Base-by-base conservation (phyloP, 2,888 invertebrate species). In the Leucania comma region DNA sequence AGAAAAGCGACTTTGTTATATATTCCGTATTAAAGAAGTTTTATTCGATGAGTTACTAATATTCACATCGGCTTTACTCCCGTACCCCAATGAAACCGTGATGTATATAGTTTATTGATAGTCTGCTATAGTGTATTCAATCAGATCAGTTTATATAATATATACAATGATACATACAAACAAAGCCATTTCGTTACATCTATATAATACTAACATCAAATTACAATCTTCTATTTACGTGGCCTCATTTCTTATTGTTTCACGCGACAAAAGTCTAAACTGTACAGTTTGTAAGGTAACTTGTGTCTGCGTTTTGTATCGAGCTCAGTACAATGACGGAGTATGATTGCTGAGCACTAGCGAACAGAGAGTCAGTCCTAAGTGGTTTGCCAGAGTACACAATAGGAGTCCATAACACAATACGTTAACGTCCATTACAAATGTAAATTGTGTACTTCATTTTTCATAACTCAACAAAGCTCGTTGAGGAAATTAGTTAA, bases 331-430 rank as follows among this genome's bases (percentile, higher is more conserved):
- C 35, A 66, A 20, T 20, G 24, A 54, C 35, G 8, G 58, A 72
- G 53, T 54, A 76, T 63, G 42, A 76, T 76, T 72, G 20, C 50
- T 4, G 17, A 54, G 2, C 26, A 51, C 50, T 46, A 50, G 2
- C 8, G 4, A 29, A n/a, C 26, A 42, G 20, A 32, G 10, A 48
- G 3, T 2, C 35, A 56, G 63, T 60, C 24, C 35, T 22, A 10
- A 53, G 38, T 51, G 57, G 22, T 68, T 64, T 35, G 35, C 38
- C 12, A 54, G 24, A 61, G 5, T 9, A 50, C 22, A 32, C n/a
- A 57, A 64, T 50, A 67, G 17, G 24, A 62, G 35, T 29, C 22
- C 14, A 35, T 59, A 58, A 73, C 38, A n/a, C 59, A 54, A 51
- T 46, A 38, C 14, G 14, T 50, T 50, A 57, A 57, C 1, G 9